Evolutionary conservation across 92 coral and sea anemone genomes (phyloP), one percentile per base, ranked within the genome.

Genomic region (Parazoanthus swiftii): DNA sequence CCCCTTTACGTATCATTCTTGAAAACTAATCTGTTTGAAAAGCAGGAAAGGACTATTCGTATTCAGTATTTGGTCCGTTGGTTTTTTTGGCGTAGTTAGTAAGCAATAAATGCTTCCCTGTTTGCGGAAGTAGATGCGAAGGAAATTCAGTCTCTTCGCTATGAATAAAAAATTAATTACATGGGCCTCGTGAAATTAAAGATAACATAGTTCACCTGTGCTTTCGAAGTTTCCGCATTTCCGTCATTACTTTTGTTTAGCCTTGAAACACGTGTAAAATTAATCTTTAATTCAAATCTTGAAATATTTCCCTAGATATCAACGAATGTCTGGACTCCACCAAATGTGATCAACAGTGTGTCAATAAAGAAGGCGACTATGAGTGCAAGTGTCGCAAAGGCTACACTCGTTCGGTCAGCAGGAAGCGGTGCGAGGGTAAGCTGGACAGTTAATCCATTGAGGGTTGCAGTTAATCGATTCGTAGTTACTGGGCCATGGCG

Each of bases 341-440:
- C n/a, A 16, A 33, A 13, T 84, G 87, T 14, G 79, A 71, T 16
- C 87, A 84, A 33, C 54, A 5, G 5, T 84, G 87, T 59, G 33
- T 72, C 44, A 84, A 84, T 58, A 71, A 25, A 1, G 33, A 44
- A 18, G 87, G 87, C 37, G 70, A 68, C 56, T 84, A 84, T 75
- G 48, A 71, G 14, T 84, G 87, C 13, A 29, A 84, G 48, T 84
- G 87, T 46, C 72, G 72, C 43, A 25, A 20, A 26, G 78, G 87
- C 8, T 84, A 71, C 75, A 2, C 4, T 5, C 46, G 72, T 7
- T 48, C 67, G 15, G 87, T 35, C 77, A 35, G 18, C 87, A 16
- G 16, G 3, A 25, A 25, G 44, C 39, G 26, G 21, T 84, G 87
- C 46, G 66, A 48, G 11, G 87, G 87, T 84, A 72, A 29, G 79